Conservation (phyloP, 2,113 vertebrate species). For the Upupa epops region DNA sequence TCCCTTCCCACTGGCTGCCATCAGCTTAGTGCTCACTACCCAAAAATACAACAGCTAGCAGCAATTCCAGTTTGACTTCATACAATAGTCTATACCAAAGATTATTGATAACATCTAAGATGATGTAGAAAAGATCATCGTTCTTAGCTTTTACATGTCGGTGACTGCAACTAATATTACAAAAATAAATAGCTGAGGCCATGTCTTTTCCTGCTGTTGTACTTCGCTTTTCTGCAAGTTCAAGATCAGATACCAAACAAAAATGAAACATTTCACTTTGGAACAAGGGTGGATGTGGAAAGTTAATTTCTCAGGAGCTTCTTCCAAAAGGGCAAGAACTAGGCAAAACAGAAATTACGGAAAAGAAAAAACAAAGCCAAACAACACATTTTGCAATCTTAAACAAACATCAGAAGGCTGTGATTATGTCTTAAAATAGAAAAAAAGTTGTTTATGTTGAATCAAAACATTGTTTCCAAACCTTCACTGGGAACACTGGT, state of each 20-base stretch:
- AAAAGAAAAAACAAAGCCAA: not conserved
- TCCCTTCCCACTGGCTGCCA: not conserved
- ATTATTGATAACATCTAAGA: not conserved
- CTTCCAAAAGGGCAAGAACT: not conserved
- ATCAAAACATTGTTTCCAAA: conserved; percentile 3
- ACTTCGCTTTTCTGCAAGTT: not conserved
- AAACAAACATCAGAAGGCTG: conserved; percentile 25
- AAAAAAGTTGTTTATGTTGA: not conserved
- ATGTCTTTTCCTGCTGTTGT: not conserved
- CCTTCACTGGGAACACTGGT: not conserved
- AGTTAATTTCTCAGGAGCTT: not conserved
- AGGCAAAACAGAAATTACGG: conserved; percentile 5
- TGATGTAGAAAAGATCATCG: not conserved
- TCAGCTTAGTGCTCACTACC: not conserved
- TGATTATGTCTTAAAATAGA: conserved; percentile 34
- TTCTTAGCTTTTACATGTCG: not conserved
- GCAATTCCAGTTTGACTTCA: no score
- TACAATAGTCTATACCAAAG: not conserved
- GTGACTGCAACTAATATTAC: not conserved
- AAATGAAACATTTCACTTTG: not conserved
- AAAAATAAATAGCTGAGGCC: not conserved
- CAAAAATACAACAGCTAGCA: not conserved
- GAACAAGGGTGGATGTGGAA: not conserved
- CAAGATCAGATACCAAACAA: not conserved
- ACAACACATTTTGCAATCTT: conserved; percentile 12